Conservation (phyloP, 2,888 invertebrate species). For the Eupithecia abbreviata region DNA sequence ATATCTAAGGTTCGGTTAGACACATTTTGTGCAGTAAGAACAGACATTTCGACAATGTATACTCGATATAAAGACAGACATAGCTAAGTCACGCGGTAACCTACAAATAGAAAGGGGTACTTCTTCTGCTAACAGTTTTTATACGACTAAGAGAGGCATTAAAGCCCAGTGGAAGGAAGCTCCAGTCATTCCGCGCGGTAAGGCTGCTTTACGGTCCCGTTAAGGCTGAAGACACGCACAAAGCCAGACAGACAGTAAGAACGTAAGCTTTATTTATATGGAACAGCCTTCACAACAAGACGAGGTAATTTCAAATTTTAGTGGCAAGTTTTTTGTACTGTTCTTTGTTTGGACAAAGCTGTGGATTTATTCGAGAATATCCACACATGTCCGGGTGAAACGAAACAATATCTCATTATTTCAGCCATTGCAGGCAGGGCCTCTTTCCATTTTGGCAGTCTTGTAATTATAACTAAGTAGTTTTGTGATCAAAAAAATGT, state of each 20-base stretch:
- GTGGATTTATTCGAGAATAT: not conserved
- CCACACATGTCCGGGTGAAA: not conserved
- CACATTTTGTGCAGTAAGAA: not conserved
- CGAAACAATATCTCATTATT: not conserved
- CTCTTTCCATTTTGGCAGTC: not conserved
- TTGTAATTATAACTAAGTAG: not conserved
- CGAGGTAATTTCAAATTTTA: constrained; percentile 1
- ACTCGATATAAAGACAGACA: not conserved
- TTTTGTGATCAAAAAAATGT: not conserved
- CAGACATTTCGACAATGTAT: not conserved
- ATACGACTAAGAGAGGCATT: constrained; percentile 13
- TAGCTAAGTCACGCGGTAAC: not conserved
- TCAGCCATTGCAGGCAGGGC: not conserved
- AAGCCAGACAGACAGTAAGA: constrained; percentile 21
- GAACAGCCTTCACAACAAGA: constrained; percentile 7
- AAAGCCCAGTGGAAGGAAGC: constrained; percentile 27
- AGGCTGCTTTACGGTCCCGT: constrained; percentile 30
- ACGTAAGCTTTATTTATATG: constrained; percentile 20
- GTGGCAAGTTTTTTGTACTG: not conserved
- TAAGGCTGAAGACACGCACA: constrained; percentile 28
- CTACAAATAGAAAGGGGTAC: constrained; percentile 1
- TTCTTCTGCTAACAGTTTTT: constrained; percentile 1
- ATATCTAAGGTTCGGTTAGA: not conserved
- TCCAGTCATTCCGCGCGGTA: constrained; percentile 25
- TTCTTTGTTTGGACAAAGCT: not conserved